These are phyloP conservation scores for Brachystomella parvula DNA, from an alignment of 1,140 invertebrate genomes.

Conservation along the genomic window DNA sequence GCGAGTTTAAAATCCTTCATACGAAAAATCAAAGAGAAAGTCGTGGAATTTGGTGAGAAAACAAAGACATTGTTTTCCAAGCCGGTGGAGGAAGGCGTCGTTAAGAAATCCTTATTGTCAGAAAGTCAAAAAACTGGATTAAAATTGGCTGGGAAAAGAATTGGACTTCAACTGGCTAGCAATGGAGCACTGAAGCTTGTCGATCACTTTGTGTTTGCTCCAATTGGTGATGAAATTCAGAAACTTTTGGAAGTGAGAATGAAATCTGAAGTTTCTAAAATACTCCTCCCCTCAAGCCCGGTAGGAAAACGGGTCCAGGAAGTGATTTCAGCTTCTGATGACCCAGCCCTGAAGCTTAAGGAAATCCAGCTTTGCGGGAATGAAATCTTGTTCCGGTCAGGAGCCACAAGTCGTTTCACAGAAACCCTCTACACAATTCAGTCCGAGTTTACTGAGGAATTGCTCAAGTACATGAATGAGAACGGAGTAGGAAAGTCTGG, in stretches of 20 bases:
- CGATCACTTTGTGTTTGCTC: neutral
- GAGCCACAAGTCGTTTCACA: neutral
- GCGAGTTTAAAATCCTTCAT: too few relatives aligned
- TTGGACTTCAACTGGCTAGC: neutral
- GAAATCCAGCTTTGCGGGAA: neutral
- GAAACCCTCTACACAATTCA: neutral
- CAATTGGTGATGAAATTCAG: constrained; percentile 1
- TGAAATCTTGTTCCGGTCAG: neutral
- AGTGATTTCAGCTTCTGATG: neutral
- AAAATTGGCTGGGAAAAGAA: neutral
- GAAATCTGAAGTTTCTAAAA: neutral
- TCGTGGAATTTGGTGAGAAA: neutral
- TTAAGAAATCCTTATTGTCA: neutral
- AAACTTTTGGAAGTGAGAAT: neutral
- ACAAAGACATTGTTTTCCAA: neutral
- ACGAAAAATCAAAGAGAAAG: neutral
- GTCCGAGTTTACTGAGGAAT: too few relatives aligned
- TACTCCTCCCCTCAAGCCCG: neutral
- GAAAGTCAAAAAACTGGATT: neutral
- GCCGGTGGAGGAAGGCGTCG: neutral
- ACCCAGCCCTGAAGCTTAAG: neutral
- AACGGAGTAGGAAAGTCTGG: too few relatives aligned
- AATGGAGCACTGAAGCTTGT: neutral
- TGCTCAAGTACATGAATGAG: too few relatives aligned
- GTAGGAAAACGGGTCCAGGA: neutral